These are phyloP conservation scores for Parnassius orleans DNA, from an alignment of 2,888 invertebrate species.

Conservation along the genomic window DNA sequence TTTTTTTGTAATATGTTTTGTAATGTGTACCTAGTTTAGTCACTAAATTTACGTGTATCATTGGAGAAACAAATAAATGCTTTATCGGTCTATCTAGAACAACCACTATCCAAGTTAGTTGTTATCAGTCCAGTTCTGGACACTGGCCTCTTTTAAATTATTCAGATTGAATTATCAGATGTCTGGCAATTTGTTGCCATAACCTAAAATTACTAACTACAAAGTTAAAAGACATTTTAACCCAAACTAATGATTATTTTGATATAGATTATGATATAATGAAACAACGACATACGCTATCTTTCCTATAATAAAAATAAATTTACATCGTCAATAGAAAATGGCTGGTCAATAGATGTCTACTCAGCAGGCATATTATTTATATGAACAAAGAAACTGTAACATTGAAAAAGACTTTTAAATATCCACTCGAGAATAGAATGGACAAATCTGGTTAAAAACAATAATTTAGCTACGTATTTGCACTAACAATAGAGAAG, in stretches of 20 bases:
- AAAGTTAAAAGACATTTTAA: too few relatives aligned
- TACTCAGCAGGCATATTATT: slow-evolving; percentile 5
- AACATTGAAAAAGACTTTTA: slow-evolving; percentile 43
- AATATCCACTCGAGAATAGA: slow-evolving; percentile 55
- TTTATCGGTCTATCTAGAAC: too few relatives aligned
- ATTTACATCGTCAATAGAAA: slow-evolving; percentile 4
- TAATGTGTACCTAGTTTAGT: too few relatives aligned
- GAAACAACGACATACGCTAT: not conserved
- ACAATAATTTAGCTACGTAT: slow-evolving; percentile 67
- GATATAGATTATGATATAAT: not conserved
- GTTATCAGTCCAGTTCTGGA: too few relatives aligned
- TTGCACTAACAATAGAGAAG: slow-evolving; percentile 53
- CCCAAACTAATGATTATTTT: not conserved
- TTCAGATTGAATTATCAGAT: too few relatives aligned
- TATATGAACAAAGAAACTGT: slow-evolving; percentile 24
- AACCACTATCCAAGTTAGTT: too few relatives aligned
- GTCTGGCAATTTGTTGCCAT: too few relatives aligned
- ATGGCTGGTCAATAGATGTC: slow-evolving; percentile 11
- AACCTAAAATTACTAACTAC: too few relatives aligned
- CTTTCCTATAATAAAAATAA: not conserved
- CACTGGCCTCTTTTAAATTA: too few relatives aligned
- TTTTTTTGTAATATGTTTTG: too few relatives aligned
- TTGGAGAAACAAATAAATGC: too few relatives aligned
- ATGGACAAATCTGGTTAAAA: slow-evolving; percentile 56
- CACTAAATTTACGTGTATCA: too few relatives aligned